Evolutionary conservation across 2,113 vertebrate species (phyloP), one percentile per base, ranked within the genome.

Genomic region (Bufo bufo): DNA sequence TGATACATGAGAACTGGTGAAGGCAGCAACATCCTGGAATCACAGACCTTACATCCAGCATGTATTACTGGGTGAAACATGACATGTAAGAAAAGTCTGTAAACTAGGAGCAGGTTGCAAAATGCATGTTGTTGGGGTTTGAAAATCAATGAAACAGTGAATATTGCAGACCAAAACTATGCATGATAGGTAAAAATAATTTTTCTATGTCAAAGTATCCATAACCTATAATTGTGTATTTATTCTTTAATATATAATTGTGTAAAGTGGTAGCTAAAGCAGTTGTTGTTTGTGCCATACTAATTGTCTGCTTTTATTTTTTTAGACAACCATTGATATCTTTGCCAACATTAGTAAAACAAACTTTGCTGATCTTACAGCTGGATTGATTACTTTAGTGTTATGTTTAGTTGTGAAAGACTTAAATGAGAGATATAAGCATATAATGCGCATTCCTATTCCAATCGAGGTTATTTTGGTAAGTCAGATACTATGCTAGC

Each of bases 401-500:
- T 71, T 95, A 81, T 96, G 96, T 81, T 92, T 97, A 94, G 90
- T 89, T 49, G 96, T 97, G 88, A 97, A 97, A 89, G 96, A 97
- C 93, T 85, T 97, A 91, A 97, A 97, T 0, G 92, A 95, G 85
- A 94, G 94, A 82, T 97, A 92, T 93, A 97, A 95, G 91, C 94
- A 97, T 91, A 96, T 93, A 94, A 96, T 97, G 86, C 96, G 94
- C 4, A 88, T 96, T 66, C 95, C 96, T 45, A 96, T 97, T 92
- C 96, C 96, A 58, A 94, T 97, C 90, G 96, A 97, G 95, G 96
- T 97, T 16, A 94, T 97, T 91, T 95, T 96, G 96, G 96, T 97
- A 95, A 94, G 96, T 89, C 80, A 89, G 87, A 17, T 58, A 17
- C 7, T n/a, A 50, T 23, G 33, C 16, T 17, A 23, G 3, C 33